Evolutionary conservation across 2,888 invertebrate genomes (phyloP), one percentile per base, ranked within the genome.

Genomic region (Andrena chrysosceles): DNA sequence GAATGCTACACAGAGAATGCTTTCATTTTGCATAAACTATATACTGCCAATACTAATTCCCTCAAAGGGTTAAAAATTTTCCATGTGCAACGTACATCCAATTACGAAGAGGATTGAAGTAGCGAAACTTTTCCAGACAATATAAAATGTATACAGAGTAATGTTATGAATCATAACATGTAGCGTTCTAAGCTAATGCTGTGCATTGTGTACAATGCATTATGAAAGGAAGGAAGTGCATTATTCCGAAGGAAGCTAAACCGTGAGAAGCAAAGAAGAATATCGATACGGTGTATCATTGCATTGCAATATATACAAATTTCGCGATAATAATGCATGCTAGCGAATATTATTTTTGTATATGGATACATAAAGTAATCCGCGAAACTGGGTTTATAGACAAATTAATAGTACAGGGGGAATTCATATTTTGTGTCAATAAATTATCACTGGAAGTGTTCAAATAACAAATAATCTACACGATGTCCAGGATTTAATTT

Each of bases 191-290:
- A 54, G 54, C n/a, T 54, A 23, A 54, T 54, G 8, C 20, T 23
- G 8, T 54, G 54, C 54, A 23, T 10, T 54, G 20, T 54, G 54
- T n/a, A 54, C 23, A 23, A 54, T 54, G 23, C 23, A 54, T 54
- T 54, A 20, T 54, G 54, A 10, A 52, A 54, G 54, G 54, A 23
- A 54, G 54, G 54, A 54, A 54, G 20, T 54, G 23, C 54, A 54
- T 20, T 54, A 54, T 54, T 54, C 20, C 23, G 20, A 54, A 10
- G 54, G n/a, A 54, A 20, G 8, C 20, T 54, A 20, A 54, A 54
- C 20, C 8, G 23, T 54, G 8, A 20, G 8, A 2, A 54, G 8
- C 54, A 20, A 54, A 54, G 8, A 54, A 20, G 16, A 54, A 23
- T 23, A 23, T 23, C 54, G 54, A 54, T 54, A 23, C 20, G 23